These are phyloP conservation scores for Macroramphosus scolopax DNA, from an alignment of 2,797 vertebrate species.

Conservation along the genomic window DNA sequence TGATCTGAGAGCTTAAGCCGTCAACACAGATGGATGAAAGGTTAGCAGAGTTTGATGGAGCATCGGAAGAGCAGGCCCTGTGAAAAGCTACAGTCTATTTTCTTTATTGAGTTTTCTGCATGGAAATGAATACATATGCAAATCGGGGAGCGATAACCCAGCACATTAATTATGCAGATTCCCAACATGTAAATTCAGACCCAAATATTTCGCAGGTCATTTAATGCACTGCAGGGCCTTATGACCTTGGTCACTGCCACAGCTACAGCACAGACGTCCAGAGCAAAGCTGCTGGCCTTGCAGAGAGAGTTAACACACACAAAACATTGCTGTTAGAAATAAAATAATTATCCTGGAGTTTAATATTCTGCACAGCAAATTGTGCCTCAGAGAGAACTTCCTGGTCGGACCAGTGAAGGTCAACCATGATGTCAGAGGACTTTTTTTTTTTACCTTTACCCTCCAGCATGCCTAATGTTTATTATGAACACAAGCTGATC, in stretches of 20 bases:
- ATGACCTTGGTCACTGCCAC: conserved; percentile 27
- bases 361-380: conserved; percentile 29
- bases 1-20: conserved; percentile 33
- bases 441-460: no score
- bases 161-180: not conserved
- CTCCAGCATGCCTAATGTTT: conserved; percentile 29
- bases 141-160: not conserved
- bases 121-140: conserved; percentile 3
- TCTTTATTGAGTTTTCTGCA: conserved; percentile 6
- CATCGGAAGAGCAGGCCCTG: conserved; percentile 12
- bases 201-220: conserved; percentile 10
- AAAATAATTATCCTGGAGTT: conserved; percentile 12
- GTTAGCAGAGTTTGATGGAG: conserved; percentile 18
- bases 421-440: conserved; percentile 22
- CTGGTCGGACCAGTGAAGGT: conserved; percentile 38
- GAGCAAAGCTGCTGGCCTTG: conserved; percentile 8
- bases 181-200: conserved; percentile 8
- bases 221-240: conserved; percentile 9
- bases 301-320: conserved; percentile 7
- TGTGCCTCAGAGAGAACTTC: conserved; percentile 22
- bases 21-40: conserved; percentile 26
- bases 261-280: conserved; percentile 1
- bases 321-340: conserved; percentile 6
- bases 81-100: conserved; percentile 3
- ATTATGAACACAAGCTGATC: conserved; percentile 33